These are phyloP conservation scores for Vultur gryphus DNA, from an alignment of 2,797 vertebrate genomes.

Conservation along the genomic window DNA sequence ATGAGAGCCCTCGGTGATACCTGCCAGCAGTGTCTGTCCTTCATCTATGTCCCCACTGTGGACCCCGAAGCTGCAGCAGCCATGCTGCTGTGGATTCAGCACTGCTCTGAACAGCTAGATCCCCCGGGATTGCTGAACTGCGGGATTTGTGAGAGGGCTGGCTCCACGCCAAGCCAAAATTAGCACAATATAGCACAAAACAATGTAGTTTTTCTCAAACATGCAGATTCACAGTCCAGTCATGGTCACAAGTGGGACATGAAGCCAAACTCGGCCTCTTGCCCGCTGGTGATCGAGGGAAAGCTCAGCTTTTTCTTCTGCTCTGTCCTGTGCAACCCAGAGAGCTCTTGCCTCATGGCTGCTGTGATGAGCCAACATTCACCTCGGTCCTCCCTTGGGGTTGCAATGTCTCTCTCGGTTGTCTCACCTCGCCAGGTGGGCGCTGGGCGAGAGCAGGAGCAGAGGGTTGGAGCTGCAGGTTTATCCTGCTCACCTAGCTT, in stretches of 20 bases:
- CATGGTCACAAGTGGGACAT: background rate
- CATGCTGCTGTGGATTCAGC: background rate
- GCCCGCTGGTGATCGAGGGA: background rate
- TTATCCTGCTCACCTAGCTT: background rate
- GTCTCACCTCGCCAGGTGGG: background rate
- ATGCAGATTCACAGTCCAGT: background rate
- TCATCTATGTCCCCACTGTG: background rate
- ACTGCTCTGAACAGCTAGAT: background rate
- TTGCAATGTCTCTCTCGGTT: background rate
- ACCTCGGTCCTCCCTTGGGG: fast-evolving
- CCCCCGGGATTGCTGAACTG: background rate
- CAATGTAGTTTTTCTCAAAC: background rate
- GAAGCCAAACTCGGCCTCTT: background rate
- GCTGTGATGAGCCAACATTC: fast-evolving
- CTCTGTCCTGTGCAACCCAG: background rate
- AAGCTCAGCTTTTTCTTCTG: background rate
- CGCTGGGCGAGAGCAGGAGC: fast-evolving
- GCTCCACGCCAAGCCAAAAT: background rate
- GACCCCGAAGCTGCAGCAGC: background rate
- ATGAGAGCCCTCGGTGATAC: background rate
- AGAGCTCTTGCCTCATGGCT: background rate
- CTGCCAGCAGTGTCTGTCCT: background rate
- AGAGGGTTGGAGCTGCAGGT: background rate
- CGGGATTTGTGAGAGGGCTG: background rate
- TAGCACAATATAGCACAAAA: background rate